Evolutionary conservation across 2,888 invertebrate genomes (phyloP).

Genomic region (Pandemis heparana): DNA sequence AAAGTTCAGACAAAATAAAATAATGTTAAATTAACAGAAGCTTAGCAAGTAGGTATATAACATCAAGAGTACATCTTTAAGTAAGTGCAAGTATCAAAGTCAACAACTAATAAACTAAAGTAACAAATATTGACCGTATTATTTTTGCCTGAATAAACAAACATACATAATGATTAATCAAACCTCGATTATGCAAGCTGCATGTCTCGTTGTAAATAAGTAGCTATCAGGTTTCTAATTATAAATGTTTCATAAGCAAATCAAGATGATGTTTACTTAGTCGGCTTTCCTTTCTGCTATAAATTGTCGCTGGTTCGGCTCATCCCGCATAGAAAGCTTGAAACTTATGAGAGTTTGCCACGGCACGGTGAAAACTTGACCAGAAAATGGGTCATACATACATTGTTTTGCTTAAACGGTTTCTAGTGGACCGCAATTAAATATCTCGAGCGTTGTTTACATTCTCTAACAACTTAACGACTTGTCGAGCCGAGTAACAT

Average conservation of each 20-base stretch:
- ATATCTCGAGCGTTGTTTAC: conserved; percentile 31
- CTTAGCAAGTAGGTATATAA: too few relatives aligned
- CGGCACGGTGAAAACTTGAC: conserved; percentile 37
- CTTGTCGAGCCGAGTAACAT: conserved; percentile 7
- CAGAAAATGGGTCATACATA: conserved; percentile 40
- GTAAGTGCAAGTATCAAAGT: neutral
- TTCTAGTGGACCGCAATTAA: conserved; percentile 37
- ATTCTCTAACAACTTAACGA: conserved; percentile 30
- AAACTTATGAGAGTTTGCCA: conserved; percentile 5
- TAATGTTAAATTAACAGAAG: too few relatives aligned
- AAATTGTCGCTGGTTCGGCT: conserved; percentile 16
- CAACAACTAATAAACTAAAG: neutral
- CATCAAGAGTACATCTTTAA: neutral
- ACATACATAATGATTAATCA: conserved; percentile 11
- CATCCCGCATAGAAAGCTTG: conserved; percentile 37
- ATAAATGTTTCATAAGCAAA: conserved; percentile 33
- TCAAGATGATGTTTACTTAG: conserved; percentile 15
- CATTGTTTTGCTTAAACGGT: conserved; percentile 39
- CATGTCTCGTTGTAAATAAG: conserved; percentile 16
- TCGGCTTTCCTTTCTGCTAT: conserved; percentile 32
- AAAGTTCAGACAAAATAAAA: too few relatives aligned
- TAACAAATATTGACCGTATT: conserved; percentile 38
- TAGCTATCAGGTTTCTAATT: conserved; percentile 27
- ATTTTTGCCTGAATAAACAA: conserved; percentile 10
- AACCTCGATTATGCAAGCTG: conserved; percentile 18